Conservation (phyloP, 2,797 vertebrate species). For the Enteromius afrohamiltoni region DNA sequence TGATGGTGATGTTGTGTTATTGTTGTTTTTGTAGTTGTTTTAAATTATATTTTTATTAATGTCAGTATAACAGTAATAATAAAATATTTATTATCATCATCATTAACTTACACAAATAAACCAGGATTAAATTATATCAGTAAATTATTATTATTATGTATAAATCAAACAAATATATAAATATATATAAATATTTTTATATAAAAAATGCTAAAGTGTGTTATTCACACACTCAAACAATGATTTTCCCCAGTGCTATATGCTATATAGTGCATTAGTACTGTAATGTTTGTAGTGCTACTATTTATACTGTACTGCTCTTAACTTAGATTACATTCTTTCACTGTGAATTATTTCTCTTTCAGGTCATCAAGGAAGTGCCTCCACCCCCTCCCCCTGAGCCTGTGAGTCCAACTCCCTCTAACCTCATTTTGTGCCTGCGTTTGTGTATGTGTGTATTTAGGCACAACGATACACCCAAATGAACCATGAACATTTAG, state of each 20-base stretch:
- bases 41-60: background rate
- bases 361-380: slow-evolving; percentile 88
- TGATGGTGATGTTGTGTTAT: background rate
- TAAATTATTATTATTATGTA: background rate
- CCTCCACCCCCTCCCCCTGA: slow-evolving; percentile 84
- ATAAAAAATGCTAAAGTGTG: background rate
- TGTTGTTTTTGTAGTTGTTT: background rate
- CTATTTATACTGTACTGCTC: slow-evolving; percentile 11
- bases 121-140: background rate
- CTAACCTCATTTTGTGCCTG: slow-evolving; percentile 4
- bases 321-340: slow-evolving; percentile 36
- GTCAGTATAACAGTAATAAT: background rate
- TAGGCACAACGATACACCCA: background rate
- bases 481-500: slow-evolving; percentile 4
- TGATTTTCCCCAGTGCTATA: background rate
- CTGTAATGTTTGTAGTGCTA: background rate
- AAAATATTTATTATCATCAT: too few species aligned
- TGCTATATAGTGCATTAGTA: background rate
- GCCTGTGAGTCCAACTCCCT: slow-evolving; percentile 78
- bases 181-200: background rate
- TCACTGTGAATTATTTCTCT: slow-evolving; percentile 16
- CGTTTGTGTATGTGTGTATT: slow-evolving; percentile 29
- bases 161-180: too few species aligned
- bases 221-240: background rate
- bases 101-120: background rate